Base-by-base conservation (phyloP, 2,113 vertebrate species). In the Toxotes chatareus region DNA sequence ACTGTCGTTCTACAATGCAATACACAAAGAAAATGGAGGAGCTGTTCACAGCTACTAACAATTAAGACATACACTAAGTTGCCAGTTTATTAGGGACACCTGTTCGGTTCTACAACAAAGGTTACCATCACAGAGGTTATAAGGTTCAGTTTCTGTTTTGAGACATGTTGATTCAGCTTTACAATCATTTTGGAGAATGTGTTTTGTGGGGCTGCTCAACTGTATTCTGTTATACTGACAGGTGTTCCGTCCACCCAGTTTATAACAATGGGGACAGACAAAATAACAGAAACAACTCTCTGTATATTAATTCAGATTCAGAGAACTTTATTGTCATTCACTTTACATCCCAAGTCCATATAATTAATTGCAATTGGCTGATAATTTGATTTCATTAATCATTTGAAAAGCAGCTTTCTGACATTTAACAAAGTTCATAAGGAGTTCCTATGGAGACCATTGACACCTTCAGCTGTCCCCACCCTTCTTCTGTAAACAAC, bases 401-500 rank as follows among this genome's bases (percentile, higher is more conserved):
- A 8, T 32, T 66, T 47, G 13, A 67, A 32, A 32, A 5, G 16
- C 7, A 7, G 1, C 13, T 31, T 47, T 66, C 42, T 32, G 4
- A 66, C 14, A 47, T 49, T 49, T 49, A 19, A 17, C 46, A 6
- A 2, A 21, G 17, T 19, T 53, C 0, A 7, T n/a, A 10, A 57
- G 38, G 16, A 32, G 77, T 83, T 83, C 13, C 66, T 40, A 27
- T 69, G 71, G 73, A 68, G 19, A 38, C 73, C 57, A 27, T 67
- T 79, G 76, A 74, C 62, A 75, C 49, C 23, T 59, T 19, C 17
- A 66, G 14, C 23, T 9, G 53, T 74, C 40, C 0, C 38, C 13
- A 61, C 23, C 7, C 3, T 40, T 16, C 60, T 32, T 84, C 34
- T 76, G 42, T 85, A 89, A 89, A 89, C 82, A 84, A 23, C 42